These are phyloP conservation scores for Scomber japonicus DNA, from an alignment of 2,113 vertebrate genomes.

Conservation along the genomic window DNA sequence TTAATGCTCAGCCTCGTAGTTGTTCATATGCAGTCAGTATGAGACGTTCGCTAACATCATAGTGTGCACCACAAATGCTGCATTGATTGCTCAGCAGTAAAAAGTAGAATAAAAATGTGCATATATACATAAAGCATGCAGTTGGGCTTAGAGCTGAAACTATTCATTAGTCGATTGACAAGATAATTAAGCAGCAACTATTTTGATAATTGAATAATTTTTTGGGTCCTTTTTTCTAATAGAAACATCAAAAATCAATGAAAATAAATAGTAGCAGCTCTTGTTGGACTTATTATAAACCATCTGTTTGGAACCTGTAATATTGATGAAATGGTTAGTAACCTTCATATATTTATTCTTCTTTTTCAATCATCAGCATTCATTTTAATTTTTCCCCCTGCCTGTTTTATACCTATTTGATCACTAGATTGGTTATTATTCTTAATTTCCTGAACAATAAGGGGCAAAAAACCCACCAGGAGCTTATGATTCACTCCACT, in stretches of 20 bases:
- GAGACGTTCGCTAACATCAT: no score
- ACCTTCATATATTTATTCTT: not conserved
- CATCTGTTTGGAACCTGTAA: not conserved
- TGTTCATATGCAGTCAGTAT: no score
- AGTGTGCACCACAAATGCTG: not conserved
- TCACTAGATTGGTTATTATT: not conserved
- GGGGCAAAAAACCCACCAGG: not conserved
- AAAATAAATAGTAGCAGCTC: not conserved
- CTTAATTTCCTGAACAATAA: not conserved
- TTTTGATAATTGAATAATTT: no score
- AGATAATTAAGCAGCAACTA: no score
- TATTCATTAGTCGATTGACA: no score
- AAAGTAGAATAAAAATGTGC: not conserved
- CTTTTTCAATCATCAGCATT: not conserved
- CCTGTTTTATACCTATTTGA: not conserved
- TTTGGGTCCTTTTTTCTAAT: no score
- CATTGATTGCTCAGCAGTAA: not conserved
- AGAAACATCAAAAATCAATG: no score
- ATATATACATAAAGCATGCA: no score
- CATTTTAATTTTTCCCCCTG: no score
- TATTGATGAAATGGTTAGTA: not conserved
- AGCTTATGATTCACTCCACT: conserved; percentile 4
- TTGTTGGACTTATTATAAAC: not conserved
- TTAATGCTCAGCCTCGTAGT: no score
- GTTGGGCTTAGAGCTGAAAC: no score